Base-by-base conservation (phyloP, 2,797 vertebrate species). In the Tapirus indicus region DNA sequence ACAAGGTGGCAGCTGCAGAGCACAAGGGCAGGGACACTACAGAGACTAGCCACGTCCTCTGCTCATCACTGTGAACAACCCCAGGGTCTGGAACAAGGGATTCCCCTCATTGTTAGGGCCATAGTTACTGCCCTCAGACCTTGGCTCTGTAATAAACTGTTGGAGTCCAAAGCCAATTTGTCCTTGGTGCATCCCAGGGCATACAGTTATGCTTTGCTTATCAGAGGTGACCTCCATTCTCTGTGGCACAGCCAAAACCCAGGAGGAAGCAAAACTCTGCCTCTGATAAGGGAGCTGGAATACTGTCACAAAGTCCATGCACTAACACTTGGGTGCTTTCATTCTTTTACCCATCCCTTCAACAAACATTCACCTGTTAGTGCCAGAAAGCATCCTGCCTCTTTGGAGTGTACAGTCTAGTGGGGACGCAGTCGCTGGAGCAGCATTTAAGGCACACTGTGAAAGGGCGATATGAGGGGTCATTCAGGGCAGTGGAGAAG, bases 391-490 rank as follows among this genome's bases (percentile, higher is more conserved):
- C 6, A 2, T 32, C 47, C 74, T 86, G 23, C 54, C 38, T 62
- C 78, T 49, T 41, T 6, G 52, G 44, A 29, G 62, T 7, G 27
- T 25, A 21, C 11, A 41, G 60, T 85, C 29, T 9, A 41, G 25
- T 12, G 27, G 77, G 21, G 75, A 60, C 1, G 64, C 49, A 78
- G n/a, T 20, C 1, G 17, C 18, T 20, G n/a, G 47, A 32, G 21
- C 44, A 44, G 75, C 80, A 35, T 27, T 64, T 6, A 9, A 4
- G n/a, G 32, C 0, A 18, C 10, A 8, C 1, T 0, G 23, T 0
- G 10, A 18, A 9, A 7, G 14, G 41, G 44, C 82, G 11, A 0
- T 16, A 7, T 32, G 1, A 25, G 13, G n/a, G 23, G 71, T 12
- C 18, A 8, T 47, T 84, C 20, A 23, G 38, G 75, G 17, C 23